phyloP scores from a whole-genome alignment of 2,888 invertebrate genomes.

The Ernsta delagoae region DNA sequence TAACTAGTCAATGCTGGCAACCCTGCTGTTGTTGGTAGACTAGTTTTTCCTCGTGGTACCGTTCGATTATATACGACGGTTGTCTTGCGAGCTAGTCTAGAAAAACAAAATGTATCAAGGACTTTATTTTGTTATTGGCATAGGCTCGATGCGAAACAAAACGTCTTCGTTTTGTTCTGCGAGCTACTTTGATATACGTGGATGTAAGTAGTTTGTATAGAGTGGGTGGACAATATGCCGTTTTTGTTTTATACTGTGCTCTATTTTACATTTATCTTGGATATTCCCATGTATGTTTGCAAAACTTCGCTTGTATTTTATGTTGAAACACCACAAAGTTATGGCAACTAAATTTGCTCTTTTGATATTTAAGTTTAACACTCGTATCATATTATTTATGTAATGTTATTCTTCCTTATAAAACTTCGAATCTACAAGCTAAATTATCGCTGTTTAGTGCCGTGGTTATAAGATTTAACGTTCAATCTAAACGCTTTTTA shows the following conservation, averaged over 20 bases:
- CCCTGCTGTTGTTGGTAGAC: constrained; percentile 47
- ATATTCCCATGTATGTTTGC: constrained; percentile 2
- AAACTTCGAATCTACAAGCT: no score
- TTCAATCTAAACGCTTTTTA: no score
- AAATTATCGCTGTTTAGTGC: no score
- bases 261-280: constrained; percentile 10
- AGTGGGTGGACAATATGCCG: constrained; percentile 8
- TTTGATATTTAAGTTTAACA: no score
- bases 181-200: background rate
- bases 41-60: constrained; percentile 50
- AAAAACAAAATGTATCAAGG: constrained; percentile 26
- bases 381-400: no score
- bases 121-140: constrained; percentile 37
- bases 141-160: constrained; percentile 9
- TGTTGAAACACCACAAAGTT: background rate
- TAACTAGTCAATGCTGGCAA: constrained; percentile 1
- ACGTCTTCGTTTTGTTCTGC: constrained; percentile 18
- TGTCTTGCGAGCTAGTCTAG: constrained; percentile 9
- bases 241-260: constrained; percentile 7
- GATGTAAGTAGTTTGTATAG: constrained; percentile 16
- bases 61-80: constrained; percentile 17
- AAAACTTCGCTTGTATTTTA: background rate
- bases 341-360: background rate
- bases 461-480: no score
- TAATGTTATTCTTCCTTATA: no score